phyloP scores from a whole-genome alignment of 35 echinoderm and acorn worm genomes.

The Lytechinus pictus region DNA sequence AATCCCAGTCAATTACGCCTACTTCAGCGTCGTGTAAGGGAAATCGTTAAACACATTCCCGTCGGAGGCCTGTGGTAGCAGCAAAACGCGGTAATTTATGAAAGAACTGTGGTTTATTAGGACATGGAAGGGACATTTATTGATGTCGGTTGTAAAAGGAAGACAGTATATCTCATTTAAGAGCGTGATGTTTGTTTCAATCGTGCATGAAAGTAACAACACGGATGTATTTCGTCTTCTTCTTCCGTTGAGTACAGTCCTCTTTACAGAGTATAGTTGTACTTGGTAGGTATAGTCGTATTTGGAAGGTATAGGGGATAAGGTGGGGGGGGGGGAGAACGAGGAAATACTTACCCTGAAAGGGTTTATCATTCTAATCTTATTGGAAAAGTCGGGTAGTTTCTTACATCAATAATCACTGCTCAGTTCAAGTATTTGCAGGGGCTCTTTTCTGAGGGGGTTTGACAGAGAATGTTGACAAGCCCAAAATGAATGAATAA shows the following conservation, averaged over 20 bases:
- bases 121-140: background rate
- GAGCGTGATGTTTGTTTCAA: background rate
- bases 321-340: background rate
- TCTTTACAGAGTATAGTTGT: too few relatives aligned
- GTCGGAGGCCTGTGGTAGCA: background rate
- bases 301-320: background rate
- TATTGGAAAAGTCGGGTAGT: too few relatives aligned
- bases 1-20: background rate
- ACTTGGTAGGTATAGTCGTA: too few relatives aligned
- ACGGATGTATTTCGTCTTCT: background rate
- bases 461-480: too few relatives aligned
- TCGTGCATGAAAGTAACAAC: background rate
- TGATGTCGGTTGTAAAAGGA: conserved; percentile 1
- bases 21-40: background rate
- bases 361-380: too few relatives aligned
- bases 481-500: too few relatives aligned
- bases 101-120: background rate
- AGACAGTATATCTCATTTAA: background rate
- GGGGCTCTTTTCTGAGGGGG: too few relatives aligned
- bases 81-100: background rate
- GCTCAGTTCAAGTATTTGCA: too few relatives aligned
- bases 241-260: too few relatives aligned
- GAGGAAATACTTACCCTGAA: too few relatives aligned
- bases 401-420: too few relatives aligned
- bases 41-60: background rate